Percentiles rank a stretch among this genome's conserved stretches.
Conservation (phyloP, 2,888 invertebrate species). For the Dryococelus australis region DNA sequence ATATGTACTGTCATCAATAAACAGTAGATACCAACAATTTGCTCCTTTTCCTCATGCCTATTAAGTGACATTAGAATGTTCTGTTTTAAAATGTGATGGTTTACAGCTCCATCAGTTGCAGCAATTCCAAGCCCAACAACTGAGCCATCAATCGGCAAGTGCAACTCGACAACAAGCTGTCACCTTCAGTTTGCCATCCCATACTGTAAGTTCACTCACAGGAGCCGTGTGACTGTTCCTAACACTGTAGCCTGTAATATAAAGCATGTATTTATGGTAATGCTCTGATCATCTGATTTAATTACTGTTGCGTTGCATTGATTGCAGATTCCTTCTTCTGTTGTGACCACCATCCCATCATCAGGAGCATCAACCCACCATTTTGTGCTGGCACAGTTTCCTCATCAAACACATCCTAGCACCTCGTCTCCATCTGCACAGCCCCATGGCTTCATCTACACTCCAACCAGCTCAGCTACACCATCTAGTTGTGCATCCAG, state of each 20-base stretch:
- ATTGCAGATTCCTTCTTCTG: slow-evolving; percentile 35
- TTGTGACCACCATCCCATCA: slow-evolving; percentile 28
- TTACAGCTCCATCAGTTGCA: slow-evolving; percentile 42
- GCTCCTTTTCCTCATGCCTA: neutral
- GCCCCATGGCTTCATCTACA: slow-evolving; percentile 34
- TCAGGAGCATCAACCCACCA: slow-evolving; percentile 39
- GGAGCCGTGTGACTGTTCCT: neutral
- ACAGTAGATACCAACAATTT: no score
- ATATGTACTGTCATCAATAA: no score
- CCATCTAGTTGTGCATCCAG: slow-evolving; percentile 28
- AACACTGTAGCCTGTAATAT: no score
- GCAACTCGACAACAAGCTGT: slow-evolving; percentile 26
- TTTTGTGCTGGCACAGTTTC: slow-evolving; percentile 41
- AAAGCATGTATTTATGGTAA: no score
- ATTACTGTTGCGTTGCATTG: neutral
- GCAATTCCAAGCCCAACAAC: slow-evolving; percentile 38
- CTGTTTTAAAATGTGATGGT: neutral
- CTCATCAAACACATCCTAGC: slow-evolving; percentile 29
- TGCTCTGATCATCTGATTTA: neutral
- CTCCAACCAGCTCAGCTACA: slow-evolving; percentile 32
- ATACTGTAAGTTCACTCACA: slow-evolving; percentile 25
- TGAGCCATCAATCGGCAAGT: slow-evolving; percentile 34
- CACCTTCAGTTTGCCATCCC: slow-evolving; percentile 35
- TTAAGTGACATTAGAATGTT: neutral
- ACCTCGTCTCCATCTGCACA: slow-evolving; percentile 19